Base-by-base conservation (phyloP, 2,888 invertebrate species). In the Encarsia formosa region DNA sequence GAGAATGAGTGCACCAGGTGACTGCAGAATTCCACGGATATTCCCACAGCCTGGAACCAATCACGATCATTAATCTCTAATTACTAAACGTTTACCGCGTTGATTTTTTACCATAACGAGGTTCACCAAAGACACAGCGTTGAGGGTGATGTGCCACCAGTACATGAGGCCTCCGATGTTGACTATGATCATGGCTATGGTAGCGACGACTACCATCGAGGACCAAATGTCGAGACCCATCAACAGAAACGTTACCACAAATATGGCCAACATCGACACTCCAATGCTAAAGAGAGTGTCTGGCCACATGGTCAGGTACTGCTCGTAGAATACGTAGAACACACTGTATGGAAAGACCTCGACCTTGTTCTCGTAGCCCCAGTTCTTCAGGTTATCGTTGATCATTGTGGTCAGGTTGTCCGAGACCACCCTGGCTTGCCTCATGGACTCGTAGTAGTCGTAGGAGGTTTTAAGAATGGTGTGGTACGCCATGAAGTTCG, bases 311-410 rank as follows among this genome's bases (percentile, higher is more conserved):
- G 93, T 93, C 59, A 97, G 78, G 75, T 99, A 99, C 77, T 99
- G 98, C 73, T 99, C 99, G 73, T 99, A 99, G 78, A 94, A 99
- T 22, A 99, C 97, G 73, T 99, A 99, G 78, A 96, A 96, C 44
- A 97, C 85, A 1, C 90, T 95, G 77, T 98, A 91, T 0, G 91
- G 90, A 72, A 91, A 91, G 57, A 91, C 89, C 71, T 83, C 84
- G 22, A 86, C 79, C 0, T 76, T 76, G 1, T 64, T 61, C 34
- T 71, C 75, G n/a, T 63, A 55, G 2, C 80, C 81, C 20, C 71
- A 67, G 2, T 74, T 75, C 46, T 73, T 76, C 1, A 85, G 69
- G 58, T 85, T 81, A 1, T 71, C 70, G 64, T 84, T 84, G 15
- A 97, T 76, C 61, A 86, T 88, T 24, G 81, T 76, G 0, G 93